phyloP scores from a whole-genome alignment of 2,113 vertebrate genomes.

The Proterorhinus semilunaris region DNA sequence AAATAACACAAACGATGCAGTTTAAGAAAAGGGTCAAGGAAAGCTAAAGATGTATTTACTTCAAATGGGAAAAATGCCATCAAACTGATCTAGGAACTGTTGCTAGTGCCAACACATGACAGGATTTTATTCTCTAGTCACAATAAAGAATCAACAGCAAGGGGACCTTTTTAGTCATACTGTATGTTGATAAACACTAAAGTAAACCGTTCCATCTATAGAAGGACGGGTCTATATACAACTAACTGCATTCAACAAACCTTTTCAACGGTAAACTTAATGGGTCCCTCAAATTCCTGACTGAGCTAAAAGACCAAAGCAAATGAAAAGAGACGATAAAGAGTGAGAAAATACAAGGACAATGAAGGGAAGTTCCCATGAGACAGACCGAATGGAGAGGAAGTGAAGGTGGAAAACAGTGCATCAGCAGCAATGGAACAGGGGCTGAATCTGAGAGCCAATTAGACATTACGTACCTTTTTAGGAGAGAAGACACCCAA shows the following conservation, averaged over 20 bases:
- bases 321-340: slow-evolving; percentile 47
- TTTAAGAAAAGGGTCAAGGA: not conserved
- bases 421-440: slow-evolving; percentile 24
- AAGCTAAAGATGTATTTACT: slow-evolving; percentile 1
- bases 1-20: slow-evolving; percentile 20
- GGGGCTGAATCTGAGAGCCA: no score
- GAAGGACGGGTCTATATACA: not conserved
- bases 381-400: slow-evolving; percentile 18
- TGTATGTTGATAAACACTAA: not conserved
- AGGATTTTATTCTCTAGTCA: slow-evolving; percentile 16
- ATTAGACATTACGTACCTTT: slow-evolving; percentile 81
- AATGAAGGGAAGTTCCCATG: slow-evolving; percentile 8
- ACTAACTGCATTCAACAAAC: slow-evolving; percentile 75
- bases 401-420: slow-evolving; percentile 26
- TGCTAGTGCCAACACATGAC: slow-evolving; percentile 11
- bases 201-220: slow-evolving; percentile 16
- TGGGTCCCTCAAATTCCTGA: slow-evolving; percentile 80
- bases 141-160: slow-evolving; percentile 2
- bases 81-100: slow-evolving; percentile 22
- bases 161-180: not conserved
- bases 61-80: slow-evolving; percentile 16
- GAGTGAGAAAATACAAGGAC: slow-evolving; percentile 10
- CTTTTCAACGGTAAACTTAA: slow-evolving; percentile 83
- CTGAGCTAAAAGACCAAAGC: slow-evolving; percentile 75
- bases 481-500: slow-evolving; percentile 97